Base-by-base conservation (phyloP, 2,797 vertebrate genomes). In the Macroramphosus scolopax region DNA sequence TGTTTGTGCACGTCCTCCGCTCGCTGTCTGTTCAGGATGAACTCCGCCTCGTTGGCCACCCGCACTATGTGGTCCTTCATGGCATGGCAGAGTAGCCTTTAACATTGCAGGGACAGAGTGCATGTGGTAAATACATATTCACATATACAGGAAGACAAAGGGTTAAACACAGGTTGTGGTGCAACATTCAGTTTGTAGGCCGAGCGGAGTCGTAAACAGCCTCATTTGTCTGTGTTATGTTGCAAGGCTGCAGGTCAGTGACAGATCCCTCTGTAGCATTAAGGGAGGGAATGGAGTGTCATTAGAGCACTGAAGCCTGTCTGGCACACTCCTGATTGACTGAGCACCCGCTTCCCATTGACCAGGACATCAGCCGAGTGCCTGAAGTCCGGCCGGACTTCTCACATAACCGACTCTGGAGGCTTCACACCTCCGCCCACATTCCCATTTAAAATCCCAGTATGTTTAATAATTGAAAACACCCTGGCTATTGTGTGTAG, bases 61-160 rank as follows among this genome's bases (percentile, higher is more conserved):
- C 96, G 93, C 2, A 98, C 96, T 40, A 98, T 97, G 66, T 98
- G 96, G 81, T 98, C 96, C 85, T 98, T 98, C 96, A 98, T 98
- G 46, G 96, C 95, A 38, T 98, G 95, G 76, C 96, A 98, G 22
- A 98, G 80, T 49, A 98, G 89, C 78, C 96, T 98, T 61, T 35
- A 76, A 75, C 13, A 50, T 42, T 1, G 14, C 8, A 46, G 13
- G 64, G n/a, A 38, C 15, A 20, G 31, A 3, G 20, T 2, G 33
- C 26, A 33, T 1, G 28, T 15, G 8, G 5, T 16, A 24, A 17
- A 36, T 15, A 14, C 11, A 12, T 1, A 0, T 22, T 22, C 3
- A 22, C 20, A 22, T 3, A 3, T 3, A 22, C 3, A 6, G 6
- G 20, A 22, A 22, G 6, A 3, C 20, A 22, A 22, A 22, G 20